Evolutionary conservation across 1,140 invertebrate genomes (phyloP).

Genomic region (Dufourea novaeangliae): DNA sequence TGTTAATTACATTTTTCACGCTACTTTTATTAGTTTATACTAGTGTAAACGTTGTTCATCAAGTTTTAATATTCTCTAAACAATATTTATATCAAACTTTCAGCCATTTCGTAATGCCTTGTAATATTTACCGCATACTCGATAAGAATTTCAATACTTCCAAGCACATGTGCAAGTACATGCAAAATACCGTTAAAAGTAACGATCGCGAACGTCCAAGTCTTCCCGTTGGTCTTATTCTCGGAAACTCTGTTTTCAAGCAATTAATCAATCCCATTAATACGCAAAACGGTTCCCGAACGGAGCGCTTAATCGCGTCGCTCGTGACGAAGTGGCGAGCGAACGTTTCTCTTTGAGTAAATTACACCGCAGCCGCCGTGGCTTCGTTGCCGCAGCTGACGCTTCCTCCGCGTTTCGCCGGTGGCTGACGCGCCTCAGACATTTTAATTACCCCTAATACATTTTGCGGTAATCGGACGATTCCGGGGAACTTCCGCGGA

Average conservation of each 20-base stretch:
- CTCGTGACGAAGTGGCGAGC: conserved; percentile 21
- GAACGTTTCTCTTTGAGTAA: conserved; percentile 33
- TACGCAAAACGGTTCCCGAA: neutral
- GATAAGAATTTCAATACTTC: too few relatives aligned
- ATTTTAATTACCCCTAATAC: conserved; percentile 46
- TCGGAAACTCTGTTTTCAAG: neutral
- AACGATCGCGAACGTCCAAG: too few relatives aligned
- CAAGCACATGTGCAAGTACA: too few relatives aligned
- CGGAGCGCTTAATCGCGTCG: conserved; percentile 10
- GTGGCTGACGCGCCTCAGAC: conserved; percentile 16
- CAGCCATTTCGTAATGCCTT: too few relatives aligned
- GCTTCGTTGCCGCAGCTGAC: conserved; percentile 1
- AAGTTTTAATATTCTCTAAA: too few relatives aligned
- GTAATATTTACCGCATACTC: too few relatives aligned
- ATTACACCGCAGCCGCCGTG: conserved; percentile 23
- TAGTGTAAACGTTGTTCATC: too few relatives aligned
- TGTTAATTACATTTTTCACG: too few relatives aligned
- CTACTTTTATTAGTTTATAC: too few relatives aligned
- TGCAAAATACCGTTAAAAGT: too few relatives aligned
- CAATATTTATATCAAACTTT: too few relatives aligned
- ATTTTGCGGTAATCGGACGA: conserved; percentile 35
- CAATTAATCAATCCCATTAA: conserved; percentile 27
- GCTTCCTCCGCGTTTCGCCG: neutral
- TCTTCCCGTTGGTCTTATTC: too few relatives aligned
- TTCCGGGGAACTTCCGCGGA: conserved; percentile 9